Conservation (phyloP, 2,888 invertebrate species). For the Palloptera scutellata region DNA sequence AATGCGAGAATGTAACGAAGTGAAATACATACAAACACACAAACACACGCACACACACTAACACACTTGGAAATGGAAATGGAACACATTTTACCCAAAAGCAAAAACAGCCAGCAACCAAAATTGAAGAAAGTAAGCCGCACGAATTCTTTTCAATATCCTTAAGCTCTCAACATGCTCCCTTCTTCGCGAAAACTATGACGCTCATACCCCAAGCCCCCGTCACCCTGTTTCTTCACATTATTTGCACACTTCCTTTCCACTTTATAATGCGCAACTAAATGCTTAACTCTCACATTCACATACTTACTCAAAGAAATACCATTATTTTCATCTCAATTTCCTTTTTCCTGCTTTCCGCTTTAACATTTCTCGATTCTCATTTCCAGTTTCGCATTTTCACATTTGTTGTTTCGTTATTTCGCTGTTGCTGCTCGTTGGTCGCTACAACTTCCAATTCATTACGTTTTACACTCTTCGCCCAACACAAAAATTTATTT, state of each 20-base stretch:
- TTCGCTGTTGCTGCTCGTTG: conserved; percentile 1
- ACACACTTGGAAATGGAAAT: too few species aligned
- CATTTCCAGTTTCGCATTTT: conserved; percentile 7
- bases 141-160: not conserved
- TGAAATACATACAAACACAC: not conserved
- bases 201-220: not conserved
- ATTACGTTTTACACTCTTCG: conserved; percentile 24
- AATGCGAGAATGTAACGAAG: not conserved
- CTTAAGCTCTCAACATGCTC: not conserved
- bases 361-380: not conserved
- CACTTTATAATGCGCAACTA: not conserved
- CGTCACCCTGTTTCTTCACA: not conserved
- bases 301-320: conserved; percentile 1
- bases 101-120: not conserved
- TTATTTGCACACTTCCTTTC: not conserved
- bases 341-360: not conserved
- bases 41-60: not conserved
- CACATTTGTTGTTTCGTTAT: conserved; percentile 19
- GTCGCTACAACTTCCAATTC: conserved; percentile 21
- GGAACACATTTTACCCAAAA: not conserved
- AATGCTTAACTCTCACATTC: not conserved
- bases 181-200: not conserved
- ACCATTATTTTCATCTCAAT: not conserved
- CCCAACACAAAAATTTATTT: conserved; percentile 51
- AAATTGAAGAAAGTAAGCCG: conserved; percentile 6